Conservation (phyloP, 2,113 vertebrate species). For the Nannobrachium achirus region DNA sequence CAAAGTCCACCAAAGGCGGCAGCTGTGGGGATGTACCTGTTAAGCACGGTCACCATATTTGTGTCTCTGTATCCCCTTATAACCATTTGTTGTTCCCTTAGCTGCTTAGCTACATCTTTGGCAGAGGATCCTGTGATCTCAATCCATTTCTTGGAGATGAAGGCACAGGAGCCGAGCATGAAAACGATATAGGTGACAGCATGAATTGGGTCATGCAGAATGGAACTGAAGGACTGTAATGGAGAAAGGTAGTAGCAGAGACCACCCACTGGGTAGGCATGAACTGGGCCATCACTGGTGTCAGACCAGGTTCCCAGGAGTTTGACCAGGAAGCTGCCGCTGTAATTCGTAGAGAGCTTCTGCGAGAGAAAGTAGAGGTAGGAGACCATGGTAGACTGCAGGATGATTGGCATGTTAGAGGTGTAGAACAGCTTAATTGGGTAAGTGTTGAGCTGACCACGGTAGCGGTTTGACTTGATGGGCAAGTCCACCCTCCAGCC, state of each 20-base stretch:
- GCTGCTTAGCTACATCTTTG: constrained; percentile 98
- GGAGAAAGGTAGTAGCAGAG: constrained; percentile 98
- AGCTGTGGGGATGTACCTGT: constrained; percentile 98
- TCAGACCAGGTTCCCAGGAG: constrained; percentile 98
- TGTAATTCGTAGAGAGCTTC: constrained; percentile 98
- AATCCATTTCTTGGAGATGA: constrained; percentile 99
- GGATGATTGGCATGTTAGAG: constrained; percentile 99
- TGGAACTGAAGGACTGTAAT: constrained; percentile 93
- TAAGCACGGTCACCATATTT: constrained; percentile 98
- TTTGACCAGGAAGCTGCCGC: constrained; percentile 96
- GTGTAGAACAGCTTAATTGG: constrained; percentile 99
- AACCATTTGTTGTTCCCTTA: constrained; percentile 84
- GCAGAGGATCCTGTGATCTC: constrained; percentile 98
- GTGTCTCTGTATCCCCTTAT: constrained; percentile 98
- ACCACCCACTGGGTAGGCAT: constrained; percentile 95
- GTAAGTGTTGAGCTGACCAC: constrained; percentile 98
- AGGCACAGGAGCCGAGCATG: constrained; percentile 98
- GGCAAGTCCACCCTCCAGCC: constrained; percentile 98
- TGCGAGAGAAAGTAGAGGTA: constrained; percentile 98
- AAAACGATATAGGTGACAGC: constrained; percentile 95
- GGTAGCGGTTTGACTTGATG: constrained; percentile 97
- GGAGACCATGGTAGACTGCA: constrained; percentile 96
- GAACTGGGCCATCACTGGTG: constrained; percentile 89
- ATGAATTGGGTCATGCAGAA: constrained; percentile 95
- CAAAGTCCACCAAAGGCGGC: constrained; percentile 97